Evolutionary conservation across 2,797 vertebrate genomes (phyloP), one percentile per base, ranked within the genome.

Genomic region (Sebastolobus altivelis): DNA sequence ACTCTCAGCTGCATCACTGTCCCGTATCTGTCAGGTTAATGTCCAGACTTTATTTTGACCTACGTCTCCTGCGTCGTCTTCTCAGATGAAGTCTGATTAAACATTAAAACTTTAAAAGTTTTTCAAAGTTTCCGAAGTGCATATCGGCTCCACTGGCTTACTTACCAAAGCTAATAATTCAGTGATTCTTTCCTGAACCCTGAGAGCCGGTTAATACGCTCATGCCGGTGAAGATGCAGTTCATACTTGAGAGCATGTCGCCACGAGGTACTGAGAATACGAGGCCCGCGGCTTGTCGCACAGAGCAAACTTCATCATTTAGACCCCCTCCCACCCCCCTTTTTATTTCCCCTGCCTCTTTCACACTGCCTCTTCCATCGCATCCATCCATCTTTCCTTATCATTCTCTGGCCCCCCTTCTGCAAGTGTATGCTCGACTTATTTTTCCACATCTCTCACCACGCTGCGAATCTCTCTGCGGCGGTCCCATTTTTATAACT

Each of bases 101-200:
- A 91, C 72, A 93, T 94, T 93, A 70, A 93, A 80, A 87, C 37
- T 52, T 56, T 55, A 10, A 75, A 84, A 85, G 79, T 88, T 91
- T 91, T 79, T 37, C 37, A 78, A 89, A 88, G 77, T 89, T 87
- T 77, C 79, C 71, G 31, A 68, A 88, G 85, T 90, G 82, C 83
- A 77, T 49, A 62, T 72, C 63, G 46, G 75, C 81, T 82, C 63
- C 59, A 25, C 72, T 68, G 77, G 72, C 82, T 84, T 66, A 70
- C 68, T 87, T 69, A 82, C 68, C 40, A 1, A 31, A 80, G 82
- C 80, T 90, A 85, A 94, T 92, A 85, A 91, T 93, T 93, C 82
- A 93, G 85, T 79, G 80, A 85, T 79, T 71, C 65, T 74, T 43
- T 68, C 40, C 29, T n/a, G 27, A 61, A 80, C 65, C 25, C 72